A percentile compares a stretch with the other conserved stretches of the same genome.
These are phyloP conservation scores for Eristalinus sepulchralis DNA, from an alignment of 2,888 invertebrate genomes.

Conservation along the genomic window DNA sequence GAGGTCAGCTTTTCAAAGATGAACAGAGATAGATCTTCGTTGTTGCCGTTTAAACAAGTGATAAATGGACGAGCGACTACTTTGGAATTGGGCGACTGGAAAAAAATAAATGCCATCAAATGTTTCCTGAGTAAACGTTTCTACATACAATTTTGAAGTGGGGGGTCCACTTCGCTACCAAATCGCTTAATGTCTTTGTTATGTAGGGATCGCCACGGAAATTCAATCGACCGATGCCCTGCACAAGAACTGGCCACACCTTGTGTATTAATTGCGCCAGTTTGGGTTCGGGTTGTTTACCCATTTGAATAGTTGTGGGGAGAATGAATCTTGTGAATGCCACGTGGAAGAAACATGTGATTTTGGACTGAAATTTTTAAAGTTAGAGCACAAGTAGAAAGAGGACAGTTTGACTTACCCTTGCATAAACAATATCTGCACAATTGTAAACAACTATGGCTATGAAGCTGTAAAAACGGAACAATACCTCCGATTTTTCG, in stretches of 20 bases:
- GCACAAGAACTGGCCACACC: slow-evolving; percentile 82
- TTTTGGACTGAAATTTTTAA: slow-evolving; percentile 67
- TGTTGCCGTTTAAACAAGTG: slow-evolving; percentile 76
- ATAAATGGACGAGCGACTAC: slow-evolving; percentile 78
- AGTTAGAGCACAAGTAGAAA: background rate
- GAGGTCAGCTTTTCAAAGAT: slow-evolving; percentile 77
- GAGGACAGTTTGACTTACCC: slow-evolving; percentile 73
- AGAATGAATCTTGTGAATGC: slow-evolving; percentile 82
- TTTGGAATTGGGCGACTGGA: slow-evolving; percentile 75
- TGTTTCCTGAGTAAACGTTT: background rate
- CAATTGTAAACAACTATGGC: slow-evolving; percentile 80
- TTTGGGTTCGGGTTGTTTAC: slow-evolving; percentile 80
- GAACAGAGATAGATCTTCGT: slow-evolving; percentile 75
- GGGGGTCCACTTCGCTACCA: slow-evolving; percentile 81
- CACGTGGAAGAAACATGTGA: slow-evolving; percentile 82
- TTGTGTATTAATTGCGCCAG: slow-evolving; percentile 81
- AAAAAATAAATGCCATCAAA: background rate
- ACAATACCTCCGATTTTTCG: slow-evolving; percentile 76
- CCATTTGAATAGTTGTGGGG: slow-evolving; percentile 81
- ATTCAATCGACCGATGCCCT: slow-evolving; percentile 82
- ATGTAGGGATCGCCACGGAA: slow-evolving; percentile 81
- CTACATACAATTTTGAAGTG: slow-evolving; percentile 76
- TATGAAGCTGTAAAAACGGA: slow-evolving; percentile 79
- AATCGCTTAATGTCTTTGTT: slow-evolving; percentile 81
- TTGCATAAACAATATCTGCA: slow-evolving; percentile 77